Base-by-base conservation (phyloP, 2,113 vertebrate genomes). In the Albula goreensis region DNA sequence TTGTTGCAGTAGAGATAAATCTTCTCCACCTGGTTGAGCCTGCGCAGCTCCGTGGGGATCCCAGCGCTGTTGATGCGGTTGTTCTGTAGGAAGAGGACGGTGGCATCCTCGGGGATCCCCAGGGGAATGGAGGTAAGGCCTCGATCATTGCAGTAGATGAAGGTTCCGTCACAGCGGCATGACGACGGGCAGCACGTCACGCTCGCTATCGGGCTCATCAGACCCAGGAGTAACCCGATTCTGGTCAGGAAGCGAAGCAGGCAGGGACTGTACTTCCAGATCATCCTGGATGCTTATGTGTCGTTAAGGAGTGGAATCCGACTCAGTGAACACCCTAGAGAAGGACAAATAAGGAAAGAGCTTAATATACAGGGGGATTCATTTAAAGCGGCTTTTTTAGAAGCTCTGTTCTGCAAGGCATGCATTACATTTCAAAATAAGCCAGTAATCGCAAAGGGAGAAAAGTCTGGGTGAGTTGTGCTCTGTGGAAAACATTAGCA, bases 121-220 rank as follows among this genome's bases (percentile, higher is more conserved):
- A 92, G 93, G 86, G 98, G 98, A 91, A 99, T 99, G 91, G 98
- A 99, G 86, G 98, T 99, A 94, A 99, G 95, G 89, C 96, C 97
- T 87, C 98, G 97, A 93, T 99, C 98, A 86, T 99, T 99, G 93
- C 98, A 99, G 94, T 99, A 99, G 94, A 99, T 98, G 95, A 99
- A 99, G 89, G 98, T 98, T 87, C 96, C 92, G 88, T 99, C 98
- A 85, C 98, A 99, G 91, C 98, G 98, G 94, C 98, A 99, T 63
- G 93, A 94, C 80, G 96, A 97, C 89, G 98, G 98, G 91, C 98
- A 99, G 25, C 97, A 94, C 89, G 97, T 96, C 81, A 97, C 97
- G 93, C 95, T 96, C 91, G 96, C 95, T 89, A 95, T 93, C 17
- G 91, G 95, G 93, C 97, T 97, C 91, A 96, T 96, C 89, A 98